Evolutionary conservation across 2,113 vertebrate species (phyloP).

Genomic region (Microtus richardsoni): DNA sequence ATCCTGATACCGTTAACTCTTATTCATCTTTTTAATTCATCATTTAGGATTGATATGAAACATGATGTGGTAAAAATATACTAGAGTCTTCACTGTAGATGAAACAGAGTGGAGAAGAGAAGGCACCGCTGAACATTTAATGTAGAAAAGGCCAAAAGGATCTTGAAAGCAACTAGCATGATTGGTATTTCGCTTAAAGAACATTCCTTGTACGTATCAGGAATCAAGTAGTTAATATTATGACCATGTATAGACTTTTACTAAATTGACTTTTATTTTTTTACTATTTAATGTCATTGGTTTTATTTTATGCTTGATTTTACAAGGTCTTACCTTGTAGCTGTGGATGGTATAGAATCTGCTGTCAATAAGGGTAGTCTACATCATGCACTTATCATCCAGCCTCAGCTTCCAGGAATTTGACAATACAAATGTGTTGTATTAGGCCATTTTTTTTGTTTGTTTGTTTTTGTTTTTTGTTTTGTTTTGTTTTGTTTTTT

Average conservation of each 20-base stretch:
- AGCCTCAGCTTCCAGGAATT: too few relatives aligned
- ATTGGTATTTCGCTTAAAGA: not conserved
- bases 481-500: too few relatives aligned
- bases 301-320: not conserved
- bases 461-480: too few relatives aligned
- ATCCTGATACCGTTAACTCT: not conserved
- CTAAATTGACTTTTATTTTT: not conserved
- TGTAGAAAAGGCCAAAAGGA: not conserved
- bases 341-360: not conserved
- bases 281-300: not conserved
- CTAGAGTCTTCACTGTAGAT: not conserved
- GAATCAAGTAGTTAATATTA: not conserved
- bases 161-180: not conserved
- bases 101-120: not conserved
- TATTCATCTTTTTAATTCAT: conserved; percentile 8
- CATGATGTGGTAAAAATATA: not conserved
- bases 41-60: not conserved
- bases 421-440: not conserved
- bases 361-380: not conserved
- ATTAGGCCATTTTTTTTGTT: too few relatives aligned
- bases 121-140: not conserved
- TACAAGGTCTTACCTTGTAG: not conserved
- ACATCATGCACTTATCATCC: rapidly evolving
- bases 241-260: not conserved
- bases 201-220: not conserved